phyloP scores from a whole-genome alignment of 2,113 vertebrate species.

The Glareola pratincola region DNA sequence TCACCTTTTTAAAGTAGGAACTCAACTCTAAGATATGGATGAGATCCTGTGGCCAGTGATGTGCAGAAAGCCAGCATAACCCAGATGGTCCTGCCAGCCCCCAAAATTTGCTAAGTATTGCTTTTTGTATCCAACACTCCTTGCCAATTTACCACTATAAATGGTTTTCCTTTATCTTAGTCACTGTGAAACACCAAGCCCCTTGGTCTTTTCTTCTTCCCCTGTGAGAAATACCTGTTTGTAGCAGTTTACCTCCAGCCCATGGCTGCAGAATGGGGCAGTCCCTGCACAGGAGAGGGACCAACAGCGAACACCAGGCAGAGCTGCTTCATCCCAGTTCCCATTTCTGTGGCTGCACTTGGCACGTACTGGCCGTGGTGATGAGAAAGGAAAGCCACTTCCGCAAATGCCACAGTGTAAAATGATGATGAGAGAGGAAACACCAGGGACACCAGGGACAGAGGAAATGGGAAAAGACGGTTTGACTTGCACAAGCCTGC shows the following conservation, averaged over 20 bases:
- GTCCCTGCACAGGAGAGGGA: not conserved
- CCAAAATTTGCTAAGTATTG: not conserved
- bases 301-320: not conserved
- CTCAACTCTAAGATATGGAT: accelerated
- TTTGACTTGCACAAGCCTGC: constrained; percentile 1
- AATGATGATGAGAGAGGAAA: constrained; percentile 20
- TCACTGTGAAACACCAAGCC: not conserved
- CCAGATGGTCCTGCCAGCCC: not conserved
- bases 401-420: not conserved
- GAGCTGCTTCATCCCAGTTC: not conserved
- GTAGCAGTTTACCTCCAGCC: not conserved
- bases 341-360: not conserved
- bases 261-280: not conserved
- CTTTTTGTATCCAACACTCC: not conserved
- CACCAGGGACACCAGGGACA: constrained; percentile 65
- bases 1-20: not conserved
- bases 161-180: not conserved
- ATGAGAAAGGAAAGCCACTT: constrained; percentile 1
- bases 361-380: accelerated
- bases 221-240: not conserved
- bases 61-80: not conserved
- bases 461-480: constrained; percentile 65
- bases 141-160: not conserved
- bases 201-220: not conserved
- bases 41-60: not conserved